Evolutionary conservation across 1,140 invertebrate genomes (phyloP).

Genomic region (Pseudomyrmex dendroicus): DNA sequence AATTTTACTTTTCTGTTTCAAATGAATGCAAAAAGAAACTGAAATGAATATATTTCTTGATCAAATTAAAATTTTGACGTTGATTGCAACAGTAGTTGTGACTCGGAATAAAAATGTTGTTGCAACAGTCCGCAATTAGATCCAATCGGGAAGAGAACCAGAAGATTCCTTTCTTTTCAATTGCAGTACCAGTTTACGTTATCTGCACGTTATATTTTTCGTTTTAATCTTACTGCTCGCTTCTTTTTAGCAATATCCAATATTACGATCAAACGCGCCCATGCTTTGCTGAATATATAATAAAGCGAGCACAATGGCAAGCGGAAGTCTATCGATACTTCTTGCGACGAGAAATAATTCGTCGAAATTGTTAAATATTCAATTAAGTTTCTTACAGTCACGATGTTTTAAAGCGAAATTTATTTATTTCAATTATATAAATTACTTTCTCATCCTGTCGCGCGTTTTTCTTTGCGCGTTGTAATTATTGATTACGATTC

Average conservation of each 20-base stretch:
- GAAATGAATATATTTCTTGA: neutral
- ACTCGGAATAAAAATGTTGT: neutral
- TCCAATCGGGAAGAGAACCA: neutral
- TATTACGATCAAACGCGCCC: conserved; percentile 5
- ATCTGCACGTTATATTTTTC: neutral
- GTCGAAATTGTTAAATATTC: conserved; percentile 25
- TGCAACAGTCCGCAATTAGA: neutral
- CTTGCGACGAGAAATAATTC: neutral
- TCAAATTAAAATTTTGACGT: neutral
- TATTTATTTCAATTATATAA: conserved; percentile 37
- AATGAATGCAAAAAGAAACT: neutral
- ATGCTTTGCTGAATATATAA: conserved; percentile 1
- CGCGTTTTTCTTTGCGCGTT: conserved; percentile 19
- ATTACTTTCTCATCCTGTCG: conserved; percentile 25
- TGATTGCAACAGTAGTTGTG: neutral
- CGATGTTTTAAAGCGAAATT: conserved; percentile 12
- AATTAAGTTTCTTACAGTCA: neutral
- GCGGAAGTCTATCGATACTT: neutral
- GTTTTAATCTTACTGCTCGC: neutral
- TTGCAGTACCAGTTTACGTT: neutral
- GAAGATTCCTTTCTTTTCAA: neutral
- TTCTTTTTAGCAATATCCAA: neutral
- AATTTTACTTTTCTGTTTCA: neutral
- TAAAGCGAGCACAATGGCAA: neutral
- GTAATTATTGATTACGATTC: conserved; percentile 42